Base-by-base conservation (phyloP, 2,888 invertebrate genomes). In the Biston betularia region DNA sequence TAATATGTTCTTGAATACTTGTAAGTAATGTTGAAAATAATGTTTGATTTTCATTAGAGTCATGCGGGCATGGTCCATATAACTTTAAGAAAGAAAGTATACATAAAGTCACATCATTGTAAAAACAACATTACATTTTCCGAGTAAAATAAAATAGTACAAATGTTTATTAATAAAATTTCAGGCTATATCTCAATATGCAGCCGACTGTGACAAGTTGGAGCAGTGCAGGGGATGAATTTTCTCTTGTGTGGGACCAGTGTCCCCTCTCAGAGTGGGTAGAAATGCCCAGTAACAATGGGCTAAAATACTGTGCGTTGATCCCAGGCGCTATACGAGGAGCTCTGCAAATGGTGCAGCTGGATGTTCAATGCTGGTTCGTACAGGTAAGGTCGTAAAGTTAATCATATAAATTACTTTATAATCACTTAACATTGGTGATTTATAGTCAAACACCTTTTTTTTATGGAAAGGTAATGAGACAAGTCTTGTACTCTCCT, bases 221-320 rank as follows among this genome's bases (percentile, higher is more conserved):
- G 99, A 98, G 97, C 79, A 95, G 97, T 8, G 96, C 97, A 0
- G 98, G 97, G 0, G 99, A 99, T 87, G 99, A 99, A 92, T 99
- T 99, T 90, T 99, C 99, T 0, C 95, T 99, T 5, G 95, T 98
- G 10, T 96, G 99, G 87, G 99, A 99, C 83, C 96, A 96, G 62
- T 99, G 99, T 91, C 99, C 99, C 0, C 93, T 99, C 61, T 98
- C 98, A 4, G 99, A 99, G 89, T 98, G 99, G 94, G 99, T 99
- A 0, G 99, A 99, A 89, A 94, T 99, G 84, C 99, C 99, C 0
- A 95, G 96, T 78, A 95, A 96, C 78, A 95, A 96, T 69, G 96
- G 96, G 71, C 94, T 99, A 14, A 97, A 98, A 83, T 99, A 99
- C 87, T 98, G 98, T 75, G 97, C 98, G 76, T 95, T 99, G 68